Conservation (phyloP, 2,797 vertebrate species). For the Bryconaethiops microstoma region DNA sequence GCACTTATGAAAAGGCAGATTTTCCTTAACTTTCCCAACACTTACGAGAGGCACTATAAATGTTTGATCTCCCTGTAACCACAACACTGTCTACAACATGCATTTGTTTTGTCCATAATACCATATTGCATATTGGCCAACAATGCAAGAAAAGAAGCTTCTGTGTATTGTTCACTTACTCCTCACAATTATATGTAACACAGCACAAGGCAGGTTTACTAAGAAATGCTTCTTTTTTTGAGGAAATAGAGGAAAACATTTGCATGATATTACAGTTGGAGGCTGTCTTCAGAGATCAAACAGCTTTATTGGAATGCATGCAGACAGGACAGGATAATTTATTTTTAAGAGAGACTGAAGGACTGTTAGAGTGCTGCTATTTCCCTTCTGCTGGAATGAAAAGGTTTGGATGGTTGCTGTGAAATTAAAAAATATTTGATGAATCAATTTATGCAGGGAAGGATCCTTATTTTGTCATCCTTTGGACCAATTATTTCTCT, state of each 20-base stretch:
- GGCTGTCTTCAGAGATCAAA: slow-evolving; percentile 33
- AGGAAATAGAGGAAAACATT: slow-evolving; percentile 34
- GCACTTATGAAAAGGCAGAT: too few relatives aligned
- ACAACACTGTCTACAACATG: background rate
- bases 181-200: background rate
- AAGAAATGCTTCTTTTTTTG: slow-evolving; percentile 17
- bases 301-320: slow-evolving; percentile 17
- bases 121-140: background rate
- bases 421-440: slow-evolving; percentile 2
- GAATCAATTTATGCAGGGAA: slow-evolving; percentile 2
- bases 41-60: background rate
- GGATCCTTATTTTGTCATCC: background rate
- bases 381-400: background rate
- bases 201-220: slow-evolving; percentile 3
- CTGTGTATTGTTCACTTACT: background rate
- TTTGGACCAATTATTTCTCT: slow-evolving; percentile 8
- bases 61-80: background rate
- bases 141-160: background rate
- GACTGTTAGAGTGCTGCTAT: slow-evolving; percentile 6
- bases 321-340: slow-evolving; percentile 29
- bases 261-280: slow-evolving; percentile 43
- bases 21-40: background rate
- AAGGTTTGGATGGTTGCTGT: background rate
- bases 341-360: slow-evolving; percentile 23
- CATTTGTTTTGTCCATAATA: background rate